Evolutionary conservation across 2,113 vertebrate species (phyloP).

Genomic region (Rissa tridactyla): DNA sequence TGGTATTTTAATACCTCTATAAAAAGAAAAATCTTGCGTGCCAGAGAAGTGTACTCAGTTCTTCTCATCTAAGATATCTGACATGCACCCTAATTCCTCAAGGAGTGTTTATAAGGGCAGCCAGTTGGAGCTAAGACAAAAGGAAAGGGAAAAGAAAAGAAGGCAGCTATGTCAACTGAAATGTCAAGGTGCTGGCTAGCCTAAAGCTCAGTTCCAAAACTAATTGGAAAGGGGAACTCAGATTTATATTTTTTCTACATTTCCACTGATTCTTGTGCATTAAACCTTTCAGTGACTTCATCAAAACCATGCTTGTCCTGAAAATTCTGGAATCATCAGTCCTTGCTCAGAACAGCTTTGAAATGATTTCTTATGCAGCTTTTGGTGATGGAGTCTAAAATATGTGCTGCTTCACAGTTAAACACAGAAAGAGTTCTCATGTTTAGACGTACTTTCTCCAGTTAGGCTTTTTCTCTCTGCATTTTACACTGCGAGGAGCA

Average conservation of each 20-base stretch:
- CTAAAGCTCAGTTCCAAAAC: slow-evolving; percentile 32
- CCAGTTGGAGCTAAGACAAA: slow-evolving; percentile 47
- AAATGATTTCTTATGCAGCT: neutral
- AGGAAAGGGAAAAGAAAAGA: slow-evolving; percentile 14
- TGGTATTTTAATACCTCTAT: slow-evolving; percentile 55
- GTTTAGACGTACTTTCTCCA: slow-evolving; percentile 17
- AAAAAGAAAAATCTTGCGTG: neutral
- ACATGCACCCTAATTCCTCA: slow-evolving; percentile 11
- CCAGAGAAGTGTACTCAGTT: neutral
- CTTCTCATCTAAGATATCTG: slow-evolving; percentile 3
- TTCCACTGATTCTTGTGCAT: neutral
- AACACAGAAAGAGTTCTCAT: slow-evolving; percentile 19
- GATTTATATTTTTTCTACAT: neutral
- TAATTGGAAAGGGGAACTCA: neutral
- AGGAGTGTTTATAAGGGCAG: slow-evolving; percentile 46
- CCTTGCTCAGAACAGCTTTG: neutral
- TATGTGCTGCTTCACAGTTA: slow-evolving; percentile 19
- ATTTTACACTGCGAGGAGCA: slow-evolving; percentile 55
- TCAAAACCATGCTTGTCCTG: neutral
- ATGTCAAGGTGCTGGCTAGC: slow-evolving; percentile 53
- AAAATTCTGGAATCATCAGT: neutral
- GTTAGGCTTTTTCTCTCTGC: slow-evolving; percentile 22
- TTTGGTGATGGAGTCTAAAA: slow-evolving; percentile 1
- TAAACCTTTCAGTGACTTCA: neutral
- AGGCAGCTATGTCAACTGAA: slow-evolving; percentile 22